Evolutionary conservation across 2,888 invertebrate species (phyloP).

Genomic region (Chymomyza procnemis): DNA sequence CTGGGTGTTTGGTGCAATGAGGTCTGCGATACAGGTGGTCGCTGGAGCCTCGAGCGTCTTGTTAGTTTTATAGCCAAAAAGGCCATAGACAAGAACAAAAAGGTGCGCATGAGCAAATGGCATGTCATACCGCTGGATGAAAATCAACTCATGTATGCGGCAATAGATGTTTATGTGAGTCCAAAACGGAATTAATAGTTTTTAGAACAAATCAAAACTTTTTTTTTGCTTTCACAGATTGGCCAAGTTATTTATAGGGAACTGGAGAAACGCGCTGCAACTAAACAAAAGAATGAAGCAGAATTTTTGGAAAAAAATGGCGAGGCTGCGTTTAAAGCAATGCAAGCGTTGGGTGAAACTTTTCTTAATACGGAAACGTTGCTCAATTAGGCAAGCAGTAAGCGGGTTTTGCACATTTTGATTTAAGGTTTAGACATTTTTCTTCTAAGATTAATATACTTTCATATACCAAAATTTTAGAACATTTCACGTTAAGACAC

Average conservation of each 20-base stretch:
- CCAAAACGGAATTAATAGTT: neutral
- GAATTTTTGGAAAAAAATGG: slow-evolving; percentile 73
- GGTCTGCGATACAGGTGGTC: slow-evolving; percentile 79
- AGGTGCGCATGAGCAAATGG: slow-evolving; percentile 83
- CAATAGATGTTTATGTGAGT: slow-evolving; percentile 84
- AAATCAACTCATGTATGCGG: slow-evolving; percentile 82
- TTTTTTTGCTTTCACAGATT: slow-evolving; percentile 66
- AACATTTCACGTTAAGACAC: too few relatives aligned
- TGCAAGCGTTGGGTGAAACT: slow-evolving; percentile 72
- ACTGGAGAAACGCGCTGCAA: slow-evolving; percentile 63
- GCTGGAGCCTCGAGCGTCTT: slow-evolving; percentile 83
- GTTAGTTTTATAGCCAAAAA: slow-evolving; percentile 80
- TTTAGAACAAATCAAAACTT: neutral
- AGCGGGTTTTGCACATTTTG: too few relatives aligned
- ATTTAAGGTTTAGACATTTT: too few relatives aligned
- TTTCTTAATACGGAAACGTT: slow-evolving; percentile 39
- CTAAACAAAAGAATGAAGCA: slow-evolving; percentile 60
- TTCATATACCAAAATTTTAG: too few relatives aligned
- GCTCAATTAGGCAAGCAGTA: too few relatives aligned
- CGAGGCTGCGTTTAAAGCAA: slow-evolving; percentile 70
- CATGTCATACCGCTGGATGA: slow-evolving; percentile 80
- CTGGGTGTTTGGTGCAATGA: slow-evolving; percentile 81
- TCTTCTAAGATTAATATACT: too few relatives aligned
- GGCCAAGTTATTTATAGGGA: slow-evolving; percentile 77
- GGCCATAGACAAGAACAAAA: slow-evolving; percentile 80